A percentile compares a stretch with the other conserved stretches of the same genome.
phyloP scores from a whole-genome alignment of 2,113 vertebrate species.

The Trogon surrucura region DNA sequence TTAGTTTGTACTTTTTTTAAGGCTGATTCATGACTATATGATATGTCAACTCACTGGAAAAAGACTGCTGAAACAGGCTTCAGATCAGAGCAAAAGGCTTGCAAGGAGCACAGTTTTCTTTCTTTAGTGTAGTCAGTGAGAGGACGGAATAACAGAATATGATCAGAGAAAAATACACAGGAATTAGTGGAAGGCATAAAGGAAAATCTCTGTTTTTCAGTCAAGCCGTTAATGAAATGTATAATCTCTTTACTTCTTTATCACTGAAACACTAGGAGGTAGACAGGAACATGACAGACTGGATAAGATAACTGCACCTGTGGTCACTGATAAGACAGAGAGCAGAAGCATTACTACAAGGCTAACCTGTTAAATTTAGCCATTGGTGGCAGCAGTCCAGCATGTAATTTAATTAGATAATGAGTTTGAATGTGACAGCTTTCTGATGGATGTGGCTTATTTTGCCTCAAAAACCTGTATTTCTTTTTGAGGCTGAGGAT shows the following conservation, averaged over 20 bases:
- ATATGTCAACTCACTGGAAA: neutral
- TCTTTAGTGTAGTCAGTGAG: neutral
- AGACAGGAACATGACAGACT: neutral
- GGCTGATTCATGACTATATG: neutral
- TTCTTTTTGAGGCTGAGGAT: neutral
- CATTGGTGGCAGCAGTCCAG: neutral
- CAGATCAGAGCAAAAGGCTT: neutral
- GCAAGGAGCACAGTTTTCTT: neutral
- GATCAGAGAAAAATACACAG: neutral
- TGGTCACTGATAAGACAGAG: neutral
- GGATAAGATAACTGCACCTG: neutral
- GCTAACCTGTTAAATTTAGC: neutral
- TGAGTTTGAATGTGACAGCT: neutral
- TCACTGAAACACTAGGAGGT: neutral
- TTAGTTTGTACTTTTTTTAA: neutral
- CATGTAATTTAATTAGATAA: neutral
- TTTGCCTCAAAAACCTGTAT: neutral
- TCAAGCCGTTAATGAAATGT: neutral
- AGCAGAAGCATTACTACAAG: neutral
- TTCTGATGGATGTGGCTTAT: neutral
- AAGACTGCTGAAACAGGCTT: neutral
- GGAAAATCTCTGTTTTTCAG: neutral
- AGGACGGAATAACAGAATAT: neutral
- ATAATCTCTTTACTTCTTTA: neutral
- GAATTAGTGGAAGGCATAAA: neutral